Conservation (phyloP, 2,888 invertebrate species). For the Cephus runcator region DNA sequence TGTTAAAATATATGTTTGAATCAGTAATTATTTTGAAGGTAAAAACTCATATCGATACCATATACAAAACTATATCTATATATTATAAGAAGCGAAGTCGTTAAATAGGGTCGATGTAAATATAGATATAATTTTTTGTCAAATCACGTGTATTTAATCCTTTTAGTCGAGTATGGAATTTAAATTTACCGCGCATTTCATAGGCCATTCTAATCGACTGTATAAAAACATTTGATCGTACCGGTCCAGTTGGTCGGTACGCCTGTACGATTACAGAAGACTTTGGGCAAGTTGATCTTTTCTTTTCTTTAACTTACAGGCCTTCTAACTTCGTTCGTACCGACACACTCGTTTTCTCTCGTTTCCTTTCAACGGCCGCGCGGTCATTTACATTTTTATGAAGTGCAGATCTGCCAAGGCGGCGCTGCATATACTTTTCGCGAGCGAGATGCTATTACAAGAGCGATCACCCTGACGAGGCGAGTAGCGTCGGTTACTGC, state of each 20-base stretch:
- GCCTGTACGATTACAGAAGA: not conserved
- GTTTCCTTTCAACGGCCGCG: not conserved
- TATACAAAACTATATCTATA: not conserved
- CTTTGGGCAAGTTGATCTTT: not conserved
- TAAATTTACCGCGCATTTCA: not conserved
- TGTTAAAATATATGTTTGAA: not conserved
- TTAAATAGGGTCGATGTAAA: too few species aligned
- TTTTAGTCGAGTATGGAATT: not conserved
- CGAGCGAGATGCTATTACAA: not conserved
- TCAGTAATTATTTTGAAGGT: not conserved
- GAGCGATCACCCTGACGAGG: not conserved
- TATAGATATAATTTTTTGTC: too few species aligned
- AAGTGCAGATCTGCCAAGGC: slow-evolving; percentile 4
- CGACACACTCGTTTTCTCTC: not conserved
- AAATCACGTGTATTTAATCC: not conserved
- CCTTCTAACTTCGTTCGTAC: not conserved
- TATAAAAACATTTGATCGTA: not conserved
- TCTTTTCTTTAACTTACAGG: not conserved
- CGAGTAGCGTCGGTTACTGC: not conserved
- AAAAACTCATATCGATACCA: not conserved
- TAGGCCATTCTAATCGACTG: not conserved
- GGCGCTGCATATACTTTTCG: not conserved
- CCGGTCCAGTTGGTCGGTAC: not conserved
- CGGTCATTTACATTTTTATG: slow-evolving; percentile 3
- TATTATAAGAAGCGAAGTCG: too few species aligned